Conservation (phyloP, 2,797 vertebrate genomes). For the Dromococcyx pavoninus region DNA sequence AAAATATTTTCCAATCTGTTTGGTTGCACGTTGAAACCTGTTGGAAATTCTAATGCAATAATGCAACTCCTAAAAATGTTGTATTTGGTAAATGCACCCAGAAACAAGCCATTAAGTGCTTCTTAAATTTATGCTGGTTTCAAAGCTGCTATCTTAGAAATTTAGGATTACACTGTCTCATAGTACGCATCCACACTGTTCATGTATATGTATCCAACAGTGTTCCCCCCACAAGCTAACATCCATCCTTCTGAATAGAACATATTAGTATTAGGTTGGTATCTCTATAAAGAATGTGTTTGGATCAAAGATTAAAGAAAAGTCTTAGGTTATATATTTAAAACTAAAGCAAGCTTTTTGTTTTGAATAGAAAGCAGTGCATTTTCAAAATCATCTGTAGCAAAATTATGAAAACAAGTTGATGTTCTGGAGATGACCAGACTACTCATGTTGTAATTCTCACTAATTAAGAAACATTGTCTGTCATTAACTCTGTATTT, state of each 20-base stretch:
- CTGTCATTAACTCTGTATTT: background rate
- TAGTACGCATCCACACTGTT: rapidly evolving
- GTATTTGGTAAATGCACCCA: background rate
- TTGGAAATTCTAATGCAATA: background rate
- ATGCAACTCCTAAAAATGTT: background rate
- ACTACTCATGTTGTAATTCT: background rate
- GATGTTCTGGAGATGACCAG: background rate
- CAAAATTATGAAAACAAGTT: background rate
- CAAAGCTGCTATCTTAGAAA: background rate
- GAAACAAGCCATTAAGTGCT: background rate
- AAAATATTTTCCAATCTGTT: background rate
- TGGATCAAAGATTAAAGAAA: background rate
- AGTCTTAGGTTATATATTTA: background rate
- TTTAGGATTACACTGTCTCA: rapidly evolving
- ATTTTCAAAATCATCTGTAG: background rate
- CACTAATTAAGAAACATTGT: background rate
- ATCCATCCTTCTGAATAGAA: background rate
- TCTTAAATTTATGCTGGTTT: background rate
- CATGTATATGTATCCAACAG: background rate
- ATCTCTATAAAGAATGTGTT: background rate
- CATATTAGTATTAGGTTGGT: background rate
- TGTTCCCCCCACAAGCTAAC: background rate
- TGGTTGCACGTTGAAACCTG: background rate
- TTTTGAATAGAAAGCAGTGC: background rate
- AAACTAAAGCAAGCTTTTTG: background rate